These are phyloP conservation scores for Drosophila paramelanica DNA, from an alignment of 2,888 invertebrate species.

Conservation along the genomic window DNA sequence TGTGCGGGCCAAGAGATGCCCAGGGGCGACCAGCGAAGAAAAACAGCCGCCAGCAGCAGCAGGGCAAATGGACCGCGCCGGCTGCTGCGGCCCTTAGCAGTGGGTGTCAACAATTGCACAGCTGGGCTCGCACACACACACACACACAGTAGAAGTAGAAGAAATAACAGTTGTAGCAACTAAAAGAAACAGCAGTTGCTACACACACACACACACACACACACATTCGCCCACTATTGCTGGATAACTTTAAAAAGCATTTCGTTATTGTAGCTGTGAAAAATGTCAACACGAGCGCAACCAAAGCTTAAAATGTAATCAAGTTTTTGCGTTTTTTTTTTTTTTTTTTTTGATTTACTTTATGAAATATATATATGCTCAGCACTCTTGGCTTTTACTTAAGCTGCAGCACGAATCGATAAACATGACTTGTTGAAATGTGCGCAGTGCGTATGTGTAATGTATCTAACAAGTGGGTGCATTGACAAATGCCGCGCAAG, in stretches of 20 bases:
- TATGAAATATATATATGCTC: conserved; percentile 42
- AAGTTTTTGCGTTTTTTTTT: conserved; percentile 35
- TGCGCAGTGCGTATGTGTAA: conserved; percentile 65
- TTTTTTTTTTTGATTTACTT: conserved; percentile 25
- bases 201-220: conserved; percentile 28
- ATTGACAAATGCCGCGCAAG: conserved; percentile 28
- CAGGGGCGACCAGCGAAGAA: conserved; percentile 42
- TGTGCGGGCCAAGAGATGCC: conserved; percentile 43
- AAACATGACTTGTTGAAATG: conserved; percentile 57
- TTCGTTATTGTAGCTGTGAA: conserved; percentile 33
- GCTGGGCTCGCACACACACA: conserved; percentile 61
- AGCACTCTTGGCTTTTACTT: conserved; percentile 41
- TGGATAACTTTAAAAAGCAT: conserved; percentile 52
- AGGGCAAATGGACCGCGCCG: conserved; percentile 67
- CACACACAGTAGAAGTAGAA: conserved; percentile 39
- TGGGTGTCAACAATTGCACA: conserved; percentile 78
- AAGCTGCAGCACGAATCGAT: conserved; percentile 52
- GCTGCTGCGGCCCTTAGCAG: conserved; percentile 62
- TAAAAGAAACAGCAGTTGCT: conserved; percentile 48
- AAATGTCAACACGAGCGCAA: conserved; percentile 55
- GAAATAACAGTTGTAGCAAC: conserved; percentile 53
- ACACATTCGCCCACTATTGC: conserved; percentile 21
- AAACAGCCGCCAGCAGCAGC: conserved; percentile 64
- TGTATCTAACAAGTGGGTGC: conserved; percentile 62
- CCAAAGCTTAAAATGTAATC: conserved; percentile 52